Evolutionary conservation across 1,140 invertebrate genomes (phyloP), one percentile per base, ranked within the genome.

Genomic region (Hycleus cichorii): DNA sequence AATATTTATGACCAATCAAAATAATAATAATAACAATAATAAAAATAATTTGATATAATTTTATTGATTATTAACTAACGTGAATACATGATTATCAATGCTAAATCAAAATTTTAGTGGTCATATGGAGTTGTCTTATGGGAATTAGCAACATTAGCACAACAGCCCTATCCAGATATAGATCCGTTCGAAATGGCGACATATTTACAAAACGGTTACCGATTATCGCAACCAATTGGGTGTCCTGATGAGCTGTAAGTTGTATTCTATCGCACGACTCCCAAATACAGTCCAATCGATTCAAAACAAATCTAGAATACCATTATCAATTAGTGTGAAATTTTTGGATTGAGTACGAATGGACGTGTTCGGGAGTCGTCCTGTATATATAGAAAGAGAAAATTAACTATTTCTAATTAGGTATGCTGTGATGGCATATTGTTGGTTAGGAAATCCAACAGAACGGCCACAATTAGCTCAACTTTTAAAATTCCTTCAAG

Each of bases 241-340:
- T 97, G 94, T 74, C 95, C 95, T 1, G 93, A 97, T 79, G 92
- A 97, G 78, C 76, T 97, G 83, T 95, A 79, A 87, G 88, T 84
- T 32, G 4, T 32, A 32, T 32, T 32, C 32, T 32, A 32, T 60
- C 49, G 7, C 32, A 32, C 7, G 32, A 32, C 7, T 32, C 32
- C 0, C 32, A 32, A 32, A 32, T 32, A 18, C 18, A 18, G 18
- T 18, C 18, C 32, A 7, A 7, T 32, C 32, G 32, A 32, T 32
- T 32, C 32, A 32, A 32, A 32, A 32, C 2, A 3, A 3, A 5
- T 32, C 7, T 32, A 7, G 32, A 18, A 18, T 18, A 18, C 1
- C 18, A 18, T 18, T 18, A 18, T 18, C 18, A 1, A 18, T 18
- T 18, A 18, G 18, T 18, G 2, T 18, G 18, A 18, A 18, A 18